Conservation (phyloP, 2,113 vertebrate genomes). For the Hydropotes inermis region DNA sequence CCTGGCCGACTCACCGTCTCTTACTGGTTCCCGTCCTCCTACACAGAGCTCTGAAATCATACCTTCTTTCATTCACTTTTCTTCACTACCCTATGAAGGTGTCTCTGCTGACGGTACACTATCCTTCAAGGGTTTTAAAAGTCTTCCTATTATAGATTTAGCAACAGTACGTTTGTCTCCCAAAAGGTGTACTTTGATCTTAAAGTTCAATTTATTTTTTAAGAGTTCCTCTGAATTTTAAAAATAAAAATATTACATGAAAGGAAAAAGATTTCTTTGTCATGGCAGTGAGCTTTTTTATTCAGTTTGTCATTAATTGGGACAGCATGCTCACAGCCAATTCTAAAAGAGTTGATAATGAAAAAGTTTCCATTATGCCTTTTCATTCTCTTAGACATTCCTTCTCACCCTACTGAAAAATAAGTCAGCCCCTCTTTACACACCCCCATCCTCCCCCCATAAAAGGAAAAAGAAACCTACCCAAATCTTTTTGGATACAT, state of each 20-base stretch:
- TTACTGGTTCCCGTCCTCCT: not conserved
- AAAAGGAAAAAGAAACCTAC: slow-evolving; percentile 46
- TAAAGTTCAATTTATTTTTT: not conserved
- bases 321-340: not conserved
- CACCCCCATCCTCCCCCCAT: not conserved
- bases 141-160: not conserved
- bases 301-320: not conserved
- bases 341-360: not conserved
- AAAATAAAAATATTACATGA: not conserved
- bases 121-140: not conserved
- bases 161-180: not conserved
- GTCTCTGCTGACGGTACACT: not conserved
- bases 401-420: slow-evolving; percentile 47
- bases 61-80: not conserved
- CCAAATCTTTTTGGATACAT: slow-evolving; percentile 58
- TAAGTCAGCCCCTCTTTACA: slow-evolving; percentile 3
- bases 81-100: not conserved
- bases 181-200: not conserved
- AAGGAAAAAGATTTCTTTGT: not conserved
- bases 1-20: not conserved
- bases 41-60: not conserved
- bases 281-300: not conserved
- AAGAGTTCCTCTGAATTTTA: not conserved
- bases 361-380: not conserved
- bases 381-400: slow-evolving; percentile 16